Evolutionary conservation across 2,797 vertebrate genomes (phyloP), one percentile per base, ranked within the genome.

Genomic region (Oceanodroma leucorhoa): DNA sequence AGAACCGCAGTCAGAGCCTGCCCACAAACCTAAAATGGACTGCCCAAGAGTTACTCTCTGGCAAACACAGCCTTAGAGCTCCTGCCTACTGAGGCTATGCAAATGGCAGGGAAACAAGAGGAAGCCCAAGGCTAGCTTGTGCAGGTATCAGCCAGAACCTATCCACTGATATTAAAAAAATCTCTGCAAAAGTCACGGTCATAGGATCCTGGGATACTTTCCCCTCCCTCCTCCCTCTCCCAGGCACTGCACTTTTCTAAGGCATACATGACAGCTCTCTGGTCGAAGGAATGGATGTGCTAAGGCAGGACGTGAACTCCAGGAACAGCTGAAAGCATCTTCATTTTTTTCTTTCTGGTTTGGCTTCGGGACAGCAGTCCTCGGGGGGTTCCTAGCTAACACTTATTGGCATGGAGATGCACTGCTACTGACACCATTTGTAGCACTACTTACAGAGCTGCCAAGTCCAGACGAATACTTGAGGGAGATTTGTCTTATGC

Each of bases 391-490:
- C n/a, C 80, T 69, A 45, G 34, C 86, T 88, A 86, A 71, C 77
- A 16, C 81, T 73, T 69, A 34, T 14, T 92, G 89, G 83, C 46
- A 92, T 79, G 40, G 92, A 89, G 92, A 89, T 90, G 67, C 92
- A 36, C 61, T 69, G 70, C 29, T 62, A 41, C 90, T 92, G 85
- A 90, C 27, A 84, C 76, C 82, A 71, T 79, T 88, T 80, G 77
- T 94, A 89, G 84, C 90, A 90, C 79, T 83, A 93, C 91, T 95
- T 97, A 95, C 92, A 94, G 87, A 89, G 86, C 57, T 94, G 88
- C 94, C 87, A 96, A 95, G 92, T 96, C 95, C 93, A 87, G 95
- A 89, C 6, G 91, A 88, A 84, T 54, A 88, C 91, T 93, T 93
- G 89, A 93, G 89, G 76, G 90, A 83, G 77, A 78, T 93, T 92